Evolutionary conservation across 2,113 vertebrate species (phyloP).

Genomic region (Nyctibius bracteatus): DNA sequence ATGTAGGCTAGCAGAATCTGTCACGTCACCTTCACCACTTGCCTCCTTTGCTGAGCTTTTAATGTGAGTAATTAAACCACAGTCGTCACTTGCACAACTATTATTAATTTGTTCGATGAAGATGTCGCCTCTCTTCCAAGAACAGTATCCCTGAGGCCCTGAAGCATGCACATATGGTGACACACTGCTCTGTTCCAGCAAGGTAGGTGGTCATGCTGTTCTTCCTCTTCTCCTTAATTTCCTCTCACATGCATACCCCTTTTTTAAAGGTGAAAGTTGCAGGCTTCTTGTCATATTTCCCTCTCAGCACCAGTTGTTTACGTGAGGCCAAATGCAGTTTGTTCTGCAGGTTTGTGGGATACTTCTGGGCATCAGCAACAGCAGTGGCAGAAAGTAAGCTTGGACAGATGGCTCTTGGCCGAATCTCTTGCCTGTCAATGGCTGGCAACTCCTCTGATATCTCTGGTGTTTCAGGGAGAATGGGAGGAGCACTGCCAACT

Average conservation of each 20-base stretch:
- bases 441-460: neutral
- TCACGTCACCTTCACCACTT: neutral
- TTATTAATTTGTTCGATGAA: neutral
- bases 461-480: slow-evolving; percentile 4
- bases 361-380: neutral
- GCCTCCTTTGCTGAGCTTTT: neutral
- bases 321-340: neutral
- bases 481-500: neutral
- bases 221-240: neutral
- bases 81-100: neutral
- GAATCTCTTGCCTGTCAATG: slow-evolving; percentile 21
- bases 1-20: neutral
- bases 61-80: neutral
- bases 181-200: neutral
- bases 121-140: neutral
- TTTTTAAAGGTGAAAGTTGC: neutral
- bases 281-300: neutral
- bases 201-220: neutral
- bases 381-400: neutral
- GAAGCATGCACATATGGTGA: neutral
- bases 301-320: neutral
- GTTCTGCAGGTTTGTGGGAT: neutral
- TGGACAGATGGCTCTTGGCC: slow-evolving; percentile 33
- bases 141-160: neutral
- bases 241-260: neutral